phyloP scores from a whole-genome alignment of 2,888 invertebrate genomes.

The Polymixis flavicincta region DNA sequence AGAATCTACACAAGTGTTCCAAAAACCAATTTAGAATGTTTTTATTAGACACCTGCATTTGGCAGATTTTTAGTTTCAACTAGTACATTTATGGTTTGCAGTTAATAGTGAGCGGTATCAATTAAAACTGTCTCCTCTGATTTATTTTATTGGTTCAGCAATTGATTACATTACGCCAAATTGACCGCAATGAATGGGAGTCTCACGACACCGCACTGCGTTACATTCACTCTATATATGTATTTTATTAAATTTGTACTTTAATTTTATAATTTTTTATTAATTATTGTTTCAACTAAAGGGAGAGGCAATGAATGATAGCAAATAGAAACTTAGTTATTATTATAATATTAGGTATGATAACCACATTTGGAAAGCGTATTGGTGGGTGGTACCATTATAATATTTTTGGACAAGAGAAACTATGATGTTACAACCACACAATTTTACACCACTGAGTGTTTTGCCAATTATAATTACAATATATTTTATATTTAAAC shows the following conservation, averaged over 20 bases:
- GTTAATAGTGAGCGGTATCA: constrained; percentile 88
- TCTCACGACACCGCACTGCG: constrained; percentile 80
- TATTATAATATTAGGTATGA: constrained; percentile 13
- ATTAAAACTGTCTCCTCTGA: constrained; percentile 90
- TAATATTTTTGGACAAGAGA: constrained; percentile 20
- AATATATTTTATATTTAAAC: not conserved
- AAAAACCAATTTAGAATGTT: not conserved
- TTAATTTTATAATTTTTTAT: not conserved
- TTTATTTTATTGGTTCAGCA: constrained; percentile 90
- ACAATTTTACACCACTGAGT: constrained; percentile 22
- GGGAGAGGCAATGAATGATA: not conserved
- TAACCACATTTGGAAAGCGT: constrained; percentile 29
- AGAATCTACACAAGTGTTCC: not conserved
- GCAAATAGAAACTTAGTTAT: not conserved
- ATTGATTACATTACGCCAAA: constrained; percentile 91
- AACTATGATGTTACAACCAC: constrained; percentile 21
- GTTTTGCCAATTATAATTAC: constrained; percentile 22
- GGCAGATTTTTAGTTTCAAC: constrained; percentile 50
- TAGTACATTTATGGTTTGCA: constrained; percentile 71
- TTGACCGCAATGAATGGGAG: constrained; percentile 88
- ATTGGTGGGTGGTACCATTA: not conserved
- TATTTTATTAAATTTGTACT: constrained; percentile 32
- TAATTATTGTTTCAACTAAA: too few species aligned
- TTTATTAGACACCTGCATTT: constrained; percentile 2
- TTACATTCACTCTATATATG: constrained; percentile 67